Evolutionary conservation across 2,113 vertebrate genomes (phyloP), one percentile per base, ranked within the genome.

Genomic region (Perca fluviatilis): DNA sequence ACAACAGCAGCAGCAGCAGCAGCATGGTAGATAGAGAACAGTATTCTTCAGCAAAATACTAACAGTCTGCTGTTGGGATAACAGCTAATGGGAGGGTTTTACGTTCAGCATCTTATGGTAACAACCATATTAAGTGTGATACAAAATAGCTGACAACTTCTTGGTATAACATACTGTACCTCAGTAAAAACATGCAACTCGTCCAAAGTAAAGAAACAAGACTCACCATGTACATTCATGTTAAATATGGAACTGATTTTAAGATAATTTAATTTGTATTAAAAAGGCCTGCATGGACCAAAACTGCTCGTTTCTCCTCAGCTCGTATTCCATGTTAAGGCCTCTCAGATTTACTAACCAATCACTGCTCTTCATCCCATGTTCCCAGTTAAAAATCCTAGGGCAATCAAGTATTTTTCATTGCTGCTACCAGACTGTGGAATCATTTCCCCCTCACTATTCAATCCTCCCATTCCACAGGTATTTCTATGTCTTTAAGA

Each of bases 31-130:
- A 74, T 70, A 53, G 54, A 78, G 65, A 72, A 68, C 10, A 23
- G 15, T 81, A 10, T 77, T 86, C 54, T 72, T 43, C 54, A 75
- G 82, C 77, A 61, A 72, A 84, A 87, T 78, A 75, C 66, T 25
- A 61, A 83, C 74, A 73, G 56, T 25, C 50, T 78, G 16, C 74
- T 77, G 58, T 54, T 70, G 64, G 71, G 53, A 70, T 30, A 82
- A 61, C 74, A 74, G 82, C 43, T 80, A 40, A 75, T 62, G 43
- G 6, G 30, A 21, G 27, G 1, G 5, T 69, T 85, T 81, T 11
- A 70, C 71, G 65, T 71, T 57, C 47, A 73, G 58, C 23, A 27
- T 77, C 66, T 79, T 33, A 68, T 66, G 40, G 18, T 15, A 15
- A 14, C 16, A 53, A 33, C 43, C n/a, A 27, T 51, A 64, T 61